Evolutionary conservation across 2,888 invertebrate genomes (phyloP).

Genomic region (Lasioglossum leucozonium): DNA sequence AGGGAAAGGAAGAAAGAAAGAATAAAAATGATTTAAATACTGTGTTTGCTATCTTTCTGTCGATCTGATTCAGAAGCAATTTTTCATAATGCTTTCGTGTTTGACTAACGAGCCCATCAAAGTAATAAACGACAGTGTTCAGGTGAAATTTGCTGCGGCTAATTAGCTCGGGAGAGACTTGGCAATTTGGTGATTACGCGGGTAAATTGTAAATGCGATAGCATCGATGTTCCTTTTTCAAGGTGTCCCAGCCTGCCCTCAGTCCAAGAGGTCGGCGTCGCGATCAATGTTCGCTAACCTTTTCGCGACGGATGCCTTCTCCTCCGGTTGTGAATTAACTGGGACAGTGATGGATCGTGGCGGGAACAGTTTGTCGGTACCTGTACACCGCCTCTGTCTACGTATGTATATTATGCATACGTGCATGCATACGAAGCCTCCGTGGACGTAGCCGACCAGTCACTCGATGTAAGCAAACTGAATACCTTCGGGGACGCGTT

Average conservation of each 20-base stretch:
- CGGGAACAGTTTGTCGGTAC: constrained; percentile 48
- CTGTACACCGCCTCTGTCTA: constrained; percentile 38
- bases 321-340: constrained; percentile 71
- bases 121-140: background rate
- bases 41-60: background rate
- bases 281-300: constrained; percentile 73
- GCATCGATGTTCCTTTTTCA: background rate
- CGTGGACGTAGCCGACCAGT: constrained; percentile 56
- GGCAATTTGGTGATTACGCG: background rate
- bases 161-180: background rate
- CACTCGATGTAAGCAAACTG: constrained; percentile 47
- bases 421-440: constrained; percentile 46
- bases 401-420: constrained; percentile 58
- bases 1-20: background rate
- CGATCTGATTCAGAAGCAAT: background rate
- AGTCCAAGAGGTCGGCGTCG: constrained; percentile 29
- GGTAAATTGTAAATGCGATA: background rate
- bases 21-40: background rate
- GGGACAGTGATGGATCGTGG: constrained; percentile 77
- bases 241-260: constrained; percentile 21
- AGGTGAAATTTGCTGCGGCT: background rate
- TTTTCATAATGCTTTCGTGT: background rate
- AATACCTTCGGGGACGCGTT: constrained; percentile 56
- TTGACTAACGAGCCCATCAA: background rate
- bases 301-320: constrained; percentile 61